These are phyloP conservation scores for Agrilus planipennis DNA, from an alignment of 1,140 invertebrate genomes.

Conservation along the genomic window DNA sequence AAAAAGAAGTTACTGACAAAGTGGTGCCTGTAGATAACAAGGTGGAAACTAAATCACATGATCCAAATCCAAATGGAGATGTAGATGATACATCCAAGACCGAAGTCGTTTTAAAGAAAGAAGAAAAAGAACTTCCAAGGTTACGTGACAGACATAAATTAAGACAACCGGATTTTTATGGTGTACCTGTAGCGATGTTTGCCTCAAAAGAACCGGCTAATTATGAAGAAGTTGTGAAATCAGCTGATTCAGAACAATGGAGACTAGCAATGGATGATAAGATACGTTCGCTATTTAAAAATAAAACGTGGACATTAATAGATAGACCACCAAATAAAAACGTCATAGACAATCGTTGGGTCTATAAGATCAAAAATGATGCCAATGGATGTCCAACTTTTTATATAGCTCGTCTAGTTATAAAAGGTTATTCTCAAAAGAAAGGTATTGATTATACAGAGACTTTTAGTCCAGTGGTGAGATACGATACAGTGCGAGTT, in stretches of 20 bases:
- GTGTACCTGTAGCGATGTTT: too few relatives aligned
- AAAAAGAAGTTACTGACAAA: slow-evolving; percentile 2
- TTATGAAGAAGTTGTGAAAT: too few relatives aligned
- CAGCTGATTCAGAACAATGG: neutral
- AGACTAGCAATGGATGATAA: neutral
- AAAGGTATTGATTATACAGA: slow-evolving; percentile 22
- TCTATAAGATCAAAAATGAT: neutral
- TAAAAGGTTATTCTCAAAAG: neutral
- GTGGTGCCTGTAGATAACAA: neutral
- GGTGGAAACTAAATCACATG: too few relatives aligned
- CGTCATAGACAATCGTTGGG: neutral
- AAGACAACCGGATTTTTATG: too few relatives aligned
- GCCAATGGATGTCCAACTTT: too few relatives aligned
- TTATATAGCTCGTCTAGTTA: neutral
- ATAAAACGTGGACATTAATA: neutral
- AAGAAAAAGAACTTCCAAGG: too few relatives aligned
- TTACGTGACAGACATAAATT: too few relatives aligned
- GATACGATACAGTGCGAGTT: slow-evolving; percentile 17
- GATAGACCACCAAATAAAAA: neutral
- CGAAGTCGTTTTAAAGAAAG: too few relatives aligned
- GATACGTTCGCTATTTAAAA: neutral
- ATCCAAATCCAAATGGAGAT: too few relatives aligned
- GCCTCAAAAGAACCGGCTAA: neutral
- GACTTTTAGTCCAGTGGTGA: slow-evolving; percentile 27
- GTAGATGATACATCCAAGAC: too few relatives aligned